Evolutionary conservation across 1,140 invertebrate genomes (phyloP).

Genomic region (Drosophila triauraria): DNA sequence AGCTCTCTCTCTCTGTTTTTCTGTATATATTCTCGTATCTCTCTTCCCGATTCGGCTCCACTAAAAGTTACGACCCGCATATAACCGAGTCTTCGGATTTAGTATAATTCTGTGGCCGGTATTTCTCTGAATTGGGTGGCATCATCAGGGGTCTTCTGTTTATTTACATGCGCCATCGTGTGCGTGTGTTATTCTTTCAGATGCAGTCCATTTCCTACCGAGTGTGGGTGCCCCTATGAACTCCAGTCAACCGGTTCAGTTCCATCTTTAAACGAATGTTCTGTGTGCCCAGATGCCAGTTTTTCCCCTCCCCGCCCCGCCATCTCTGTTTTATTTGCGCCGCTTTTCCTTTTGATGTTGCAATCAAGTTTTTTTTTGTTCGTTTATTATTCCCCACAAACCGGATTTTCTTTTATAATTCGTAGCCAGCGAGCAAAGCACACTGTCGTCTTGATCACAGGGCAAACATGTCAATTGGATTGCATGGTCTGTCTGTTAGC

Average conservation of each 20-base stretch:
- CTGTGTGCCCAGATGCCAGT: slow-evolving; percentile 39
- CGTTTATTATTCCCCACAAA: slow-evolving; percentile 45
- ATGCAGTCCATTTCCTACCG: slow-evolving; percentile 12
- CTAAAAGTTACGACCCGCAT: slow-evolving; percentile 23
- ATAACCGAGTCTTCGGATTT: slow-evolving; percentile 7
- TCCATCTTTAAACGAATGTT: slow-evolving; percentile 32
- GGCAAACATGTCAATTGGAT: slow-evolving; percentile 54
- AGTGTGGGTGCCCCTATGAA: slow-evolving; percentile 57
- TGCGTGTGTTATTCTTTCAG: slow-evolving; percentile 26
- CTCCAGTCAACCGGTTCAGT: slow-evolving; percentile 58
- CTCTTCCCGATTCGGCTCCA: not conserved
- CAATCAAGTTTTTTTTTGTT: slow-evolving; percentile 60
- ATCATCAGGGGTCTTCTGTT: slow-evolving; percentile 25
- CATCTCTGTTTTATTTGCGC: slow-evolving; percentile 26
- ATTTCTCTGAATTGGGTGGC: slow-evolving; percentile 30
- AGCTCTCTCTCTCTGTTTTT: not conserved
- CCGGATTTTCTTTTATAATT: slow-evolving; percentile 66
- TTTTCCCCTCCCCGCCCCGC: slow-evolving; percentile 2
- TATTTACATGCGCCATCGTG: slow-evolving; percentile 16
- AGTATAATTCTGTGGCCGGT: slow-evolving; percentile 7
- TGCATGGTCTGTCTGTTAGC: slow-evolving; percentile 18
- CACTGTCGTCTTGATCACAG: slow-evolving; percentile 37
- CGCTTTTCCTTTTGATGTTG: slow-evolving; percentile 65
- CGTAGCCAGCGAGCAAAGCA: slow-evolving; percentile 14
- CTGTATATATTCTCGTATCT: not conserved